phyloP scores from a whole-genome alignment of 2,797 vertebrate species.

The Heliangelus exortis region DNA sequence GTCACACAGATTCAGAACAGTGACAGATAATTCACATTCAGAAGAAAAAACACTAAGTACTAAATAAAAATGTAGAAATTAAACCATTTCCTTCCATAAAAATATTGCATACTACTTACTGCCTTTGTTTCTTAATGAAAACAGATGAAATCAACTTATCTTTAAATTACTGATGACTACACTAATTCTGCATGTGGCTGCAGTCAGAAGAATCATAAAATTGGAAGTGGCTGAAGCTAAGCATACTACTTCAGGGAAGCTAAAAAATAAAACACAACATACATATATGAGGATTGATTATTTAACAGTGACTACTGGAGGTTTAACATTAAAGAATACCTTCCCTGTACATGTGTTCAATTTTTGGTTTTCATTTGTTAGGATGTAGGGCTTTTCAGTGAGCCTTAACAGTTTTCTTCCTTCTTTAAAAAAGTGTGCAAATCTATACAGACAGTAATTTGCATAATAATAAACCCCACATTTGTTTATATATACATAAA shows the following conservation, averaged over 20 bases:
- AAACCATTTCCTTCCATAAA: background rate
- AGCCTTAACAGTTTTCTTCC: background rate
- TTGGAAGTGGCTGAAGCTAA: background rate
- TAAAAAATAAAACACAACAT: background rate
- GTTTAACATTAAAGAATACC: background rate
- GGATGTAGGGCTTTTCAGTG: background rate
- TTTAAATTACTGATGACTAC: background rate
- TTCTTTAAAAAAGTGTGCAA: background rate
- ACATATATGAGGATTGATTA: background rate
- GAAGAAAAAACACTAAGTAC: background rate
- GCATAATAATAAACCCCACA: background rate
- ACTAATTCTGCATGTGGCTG: background rate
- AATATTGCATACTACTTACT: background rate
- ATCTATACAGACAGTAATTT: background rate
- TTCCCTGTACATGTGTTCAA: background rate
- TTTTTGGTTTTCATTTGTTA: background rate
- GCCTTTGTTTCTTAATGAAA: background rate
- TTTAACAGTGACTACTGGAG: background rate
- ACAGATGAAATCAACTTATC: background rate
- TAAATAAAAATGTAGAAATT: background rate
- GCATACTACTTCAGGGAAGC: background rate
- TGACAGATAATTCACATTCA: background rate
- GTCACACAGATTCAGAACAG: background rate
- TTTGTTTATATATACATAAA: background rate
- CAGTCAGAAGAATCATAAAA: background rate